Base-by-base conservation (phyloP, 2,113 vertebrate species). In the Ptychochromis oligacanthus region DNA sequence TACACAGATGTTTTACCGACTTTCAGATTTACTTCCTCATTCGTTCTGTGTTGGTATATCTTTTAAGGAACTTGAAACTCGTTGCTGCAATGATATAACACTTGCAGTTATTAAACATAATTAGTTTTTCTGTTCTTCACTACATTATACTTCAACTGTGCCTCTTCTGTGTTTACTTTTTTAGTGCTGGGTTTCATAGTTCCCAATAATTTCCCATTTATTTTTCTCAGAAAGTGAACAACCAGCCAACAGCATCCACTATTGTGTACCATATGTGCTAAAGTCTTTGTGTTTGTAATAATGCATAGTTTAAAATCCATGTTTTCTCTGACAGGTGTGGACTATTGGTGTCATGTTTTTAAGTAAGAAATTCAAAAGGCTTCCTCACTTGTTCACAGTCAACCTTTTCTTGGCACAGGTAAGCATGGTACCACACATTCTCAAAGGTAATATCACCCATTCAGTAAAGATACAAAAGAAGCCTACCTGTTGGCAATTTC, bases 381-480 rank as follows among this genome's bases (percentile, higher is more conserved):
- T 98, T 87, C 98, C 98, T 85, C 97, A 99, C 86, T 93, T 97
- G 92, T 97, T 99, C 83, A 96, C 97, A 31, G 93, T 96, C 46
- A 97, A 99, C 89, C 95, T 99, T 57, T 96, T 99, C 77, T 91
- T 97, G 82, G 97, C 98, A 58, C 98, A 99, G 97, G 98, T 98
- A 81, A 96, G 95, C 26, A 77, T 18, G 12, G 11, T 28, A 5
- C 5, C 12, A 55, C 49, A 59, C n/a, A 13, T 6, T 56, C 12
- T 79, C 22, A 20, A 26, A 31, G 26, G 7, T 62, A 38, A 15
- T 22, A 17, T 49, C 22, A 59, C 10, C 3, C 15, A 38, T 38
- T 38, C 36, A 10, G 36, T 38, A 38, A 38, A 38, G 8, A 9
- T 10, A 38, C 7, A 38, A 38, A 38, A 38, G 36, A 7, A 38